phyloP scores from a whole-genome alignment of 2,797 vertebrate species.

The Kryptopterus vitreolus region DNA sequence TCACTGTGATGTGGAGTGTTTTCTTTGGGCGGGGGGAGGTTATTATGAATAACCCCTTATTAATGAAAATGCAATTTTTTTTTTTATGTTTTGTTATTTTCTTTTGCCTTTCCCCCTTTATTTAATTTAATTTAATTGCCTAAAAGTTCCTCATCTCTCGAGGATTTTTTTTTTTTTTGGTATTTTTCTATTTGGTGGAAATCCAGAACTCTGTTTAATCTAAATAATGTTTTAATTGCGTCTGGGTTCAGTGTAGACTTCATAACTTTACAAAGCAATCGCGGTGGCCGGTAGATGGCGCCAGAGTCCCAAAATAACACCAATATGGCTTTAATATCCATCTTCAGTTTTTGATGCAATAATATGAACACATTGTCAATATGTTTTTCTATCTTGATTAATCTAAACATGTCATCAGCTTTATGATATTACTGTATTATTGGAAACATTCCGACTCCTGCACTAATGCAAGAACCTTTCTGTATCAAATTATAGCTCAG shows the following conservation, averaged over 20 bases:
- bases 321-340: background rate
- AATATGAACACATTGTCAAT: no score
- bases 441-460: background rate
- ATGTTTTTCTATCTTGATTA: background rate
- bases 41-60: background rate
- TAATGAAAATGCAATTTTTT: background rate
- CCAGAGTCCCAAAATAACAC: background rate
- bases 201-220: no score
- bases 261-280: no score
- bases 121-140: no score
- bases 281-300: slow-evolving; percentile 49
- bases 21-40: no score
- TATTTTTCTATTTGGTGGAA: no score
- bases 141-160: no score
- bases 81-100: no score
- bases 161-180: no score
- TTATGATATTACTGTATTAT: background rate
- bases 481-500: background rate
- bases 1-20: background rate
- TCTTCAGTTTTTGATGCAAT: background rate
- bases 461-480: background rate
- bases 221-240: no score
- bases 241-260: no score
- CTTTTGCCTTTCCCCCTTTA: no score
- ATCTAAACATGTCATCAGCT: background rate